Conservation (phyloP, 2,797 vertebrate species). For the Echiichthys vipera region DNA sequence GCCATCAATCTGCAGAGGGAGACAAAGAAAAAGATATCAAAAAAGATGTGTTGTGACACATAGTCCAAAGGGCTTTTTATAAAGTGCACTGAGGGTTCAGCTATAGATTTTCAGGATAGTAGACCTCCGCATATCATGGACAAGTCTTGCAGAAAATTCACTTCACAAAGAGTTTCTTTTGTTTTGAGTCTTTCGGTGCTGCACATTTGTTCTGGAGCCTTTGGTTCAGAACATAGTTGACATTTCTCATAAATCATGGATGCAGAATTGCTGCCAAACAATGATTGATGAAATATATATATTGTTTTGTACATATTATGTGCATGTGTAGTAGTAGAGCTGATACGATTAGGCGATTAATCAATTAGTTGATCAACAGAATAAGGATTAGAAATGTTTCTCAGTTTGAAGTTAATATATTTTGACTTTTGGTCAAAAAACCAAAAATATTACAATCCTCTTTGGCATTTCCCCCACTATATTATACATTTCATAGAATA, state of each 20-base stretch:
- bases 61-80: constrained; percentile 27
- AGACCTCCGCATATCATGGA: not conserved
- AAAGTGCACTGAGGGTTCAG: not conserved
- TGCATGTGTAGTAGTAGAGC: not conserved
- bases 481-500: not conserved
- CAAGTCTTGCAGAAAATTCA: constrained; percentile 19
- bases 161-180: not conserved
- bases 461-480: no score
- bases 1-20: constrained; percentile 20
- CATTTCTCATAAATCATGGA: not conserved
- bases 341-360: not conserved
- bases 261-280: not conserved
- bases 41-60: constrained; percentile 35
- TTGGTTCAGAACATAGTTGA: not conserved
- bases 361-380: not conserved
- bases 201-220: not conserved
- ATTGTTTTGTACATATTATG: not conserved
- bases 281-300: not conserved
- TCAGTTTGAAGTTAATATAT: not conserved
- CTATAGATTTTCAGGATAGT: constrained; percentile 19
- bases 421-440: not conserved
- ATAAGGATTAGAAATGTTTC: no score
- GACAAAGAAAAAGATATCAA: constrained; percentile 26
- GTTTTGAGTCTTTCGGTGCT: not conserved
- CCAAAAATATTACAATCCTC: not conserved